phyloP scores from a whole-genome alignment of 1,140 invertebrate species.

The Drepana arcuata region DNA sequence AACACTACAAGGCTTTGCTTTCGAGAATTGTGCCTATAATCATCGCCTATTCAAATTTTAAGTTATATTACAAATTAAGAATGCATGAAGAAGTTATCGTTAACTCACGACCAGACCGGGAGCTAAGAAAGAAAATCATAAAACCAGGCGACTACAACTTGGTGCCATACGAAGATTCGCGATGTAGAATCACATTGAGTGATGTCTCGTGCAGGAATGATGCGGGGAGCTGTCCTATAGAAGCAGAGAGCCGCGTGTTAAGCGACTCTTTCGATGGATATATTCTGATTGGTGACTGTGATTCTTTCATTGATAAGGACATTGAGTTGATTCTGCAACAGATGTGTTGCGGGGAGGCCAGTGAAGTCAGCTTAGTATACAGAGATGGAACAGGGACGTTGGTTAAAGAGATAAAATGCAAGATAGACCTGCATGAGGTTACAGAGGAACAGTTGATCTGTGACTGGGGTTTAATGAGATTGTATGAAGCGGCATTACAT shows the following conservation, averaged over 20 bases:
- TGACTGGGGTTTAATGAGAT: slow-evolving; percentile 51
- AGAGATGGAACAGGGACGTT: slow-evolving; percentile 28
- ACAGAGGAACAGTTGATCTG: slow-evolving; percentile 55
- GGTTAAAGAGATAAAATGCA: slow-evolving; percentile 39
- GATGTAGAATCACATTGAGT: slow-evolving; percentile 40
- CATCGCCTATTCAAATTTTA: too few species aligned
- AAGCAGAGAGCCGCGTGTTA: slow-evolving; percentile 38
- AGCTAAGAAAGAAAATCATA: slow-evolving; percentile 43
- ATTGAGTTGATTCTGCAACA: slow-evolving; percentile 48
- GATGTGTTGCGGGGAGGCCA: slow-evolving; percentile 49
- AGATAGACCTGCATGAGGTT: slow-evolving; percentile 40
- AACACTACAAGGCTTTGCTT: too few species aligned
- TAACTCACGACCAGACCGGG: slow-evolving; percentile 46
- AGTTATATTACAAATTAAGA: too few species aligned
- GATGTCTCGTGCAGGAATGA: slow-evolving; percentile 30
- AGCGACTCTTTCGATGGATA: slow-evolving; percentile 42
- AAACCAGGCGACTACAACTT: slow-evolving; percentile 43
- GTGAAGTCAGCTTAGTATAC: slow-evolving; percentile 34
- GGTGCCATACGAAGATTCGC: slow-evolving; percentile 56
- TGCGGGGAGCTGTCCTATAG: slow-evolving; percentile 30
- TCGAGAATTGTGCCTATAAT: too few species aligned
- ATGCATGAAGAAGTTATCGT: slow-evolving; percentile 37
- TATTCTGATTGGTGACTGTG: slow-evolving; percentile 50
- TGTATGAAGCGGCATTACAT: slow-evolving; percentile 41
- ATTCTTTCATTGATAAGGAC: slow-evolving; percentile 50